Evolutionary conservation across 2,888 invertebrate species (phyloP), one percentile per base, ranked within the genome.

Genomic region (Cryptophagus acutangulus): DNA sequence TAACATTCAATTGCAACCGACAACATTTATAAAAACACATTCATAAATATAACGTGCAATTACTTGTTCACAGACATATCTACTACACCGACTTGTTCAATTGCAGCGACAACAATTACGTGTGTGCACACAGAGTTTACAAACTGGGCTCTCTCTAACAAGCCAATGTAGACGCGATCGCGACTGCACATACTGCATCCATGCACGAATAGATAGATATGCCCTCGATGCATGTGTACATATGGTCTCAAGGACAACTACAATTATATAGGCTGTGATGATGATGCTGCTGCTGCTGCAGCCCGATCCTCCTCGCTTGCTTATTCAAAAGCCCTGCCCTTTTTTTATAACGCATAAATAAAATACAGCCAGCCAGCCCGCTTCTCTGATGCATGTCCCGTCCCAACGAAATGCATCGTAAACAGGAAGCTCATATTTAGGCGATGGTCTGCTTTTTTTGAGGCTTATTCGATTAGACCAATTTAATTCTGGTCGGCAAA

Each of bases 181-280:
- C 41, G 41, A 43, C 48, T 46, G 46, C 51, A 51, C 48, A n/a
- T n/a, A n/a, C n/a, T n/a, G n/a, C n/a, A n/a, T 45, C 46, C 46
- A 28, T 47, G 44, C 51, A 49, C 46, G 51, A 45, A 52, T 48
- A 55, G 53, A 55, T 55, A 54, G 54, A 61, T 58, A 56, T 58
- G 59, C 57, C 59, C 57, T 59, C 58, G 54, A 56, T 58, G 58
- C 55, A 54, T 59, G 55, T 54, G 50, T 59, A 60, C 63, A 64
- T 59, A 60, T 62, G 64, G 61, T 62, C 58, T 62, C 64, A 63
- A 63, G 64, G 63, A 61, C 64, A 62, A 51, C 58, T 43, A 56
- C 58, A 56, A 58, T 58, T 58, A 60, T 55, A 55, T 58, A 52
- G 58, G 58, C 52, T 55, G 54, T n/a, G n/a, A n/a, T n/a, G n/a